Evolutionary conservation across 2,797 vertebrate genomes (phyloP).

Genomic region (Pseudotriccus pelzelni): DNA sequence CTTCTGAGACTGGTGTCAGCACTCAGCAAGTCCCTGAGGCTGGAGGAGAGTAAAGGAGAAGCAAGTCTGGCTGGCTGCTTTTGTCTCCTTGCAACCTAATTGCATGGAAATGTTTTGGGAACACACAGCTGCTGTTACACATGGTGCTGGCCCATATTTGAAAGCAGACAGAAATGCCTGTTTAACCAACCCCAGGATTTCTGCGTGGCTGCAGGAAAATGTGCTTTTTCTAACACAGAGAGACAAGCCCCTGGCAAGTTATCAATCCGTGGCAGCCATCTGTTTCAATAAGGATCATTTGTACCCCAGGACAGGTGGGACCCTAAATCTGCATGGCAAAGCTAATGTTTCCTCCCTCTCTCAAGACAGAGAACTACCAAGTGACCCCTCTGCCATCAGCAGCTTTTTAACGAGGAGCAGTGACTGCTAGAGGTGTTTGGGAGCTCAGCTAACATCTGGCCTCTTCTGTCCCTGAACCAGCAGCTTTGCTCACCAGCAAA

Average conservation of each 20-base stretch:
- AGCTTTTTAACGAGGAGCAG: neutral
- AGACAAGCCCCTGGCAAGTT: neutral
- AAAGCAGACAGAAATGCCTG: slow-evolving; percentile 17
- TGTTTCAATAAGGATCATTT: neutral
- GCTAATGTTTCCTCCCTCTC: neutral
- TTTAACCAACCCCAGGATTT: neutral
- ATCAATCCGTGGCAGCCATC: neutral
- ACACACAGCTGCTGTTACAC: slow-evolving; percentile 22
- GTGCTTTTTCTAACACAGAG: neutral
- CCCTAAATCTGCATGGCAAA: neutral
- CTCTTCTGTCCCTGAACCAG: neutral
- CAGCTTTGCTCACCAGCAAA: neutral
- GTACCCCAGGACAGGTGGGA: neutral
- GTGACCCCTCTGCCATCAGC: neutral
- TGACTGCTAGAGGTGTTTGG: neutral
- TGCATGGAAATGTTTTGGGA: slow-evolving; percentile 41
- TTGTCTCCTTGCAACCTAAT: slow-evolving; percentile 37
- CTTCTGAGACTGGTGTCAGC: neutral
- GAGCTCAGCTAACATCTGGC: neutral
- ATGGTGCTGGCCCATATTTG: neutral
- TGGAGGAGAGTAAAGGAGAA: neutral
- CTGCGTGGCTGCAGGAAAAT: neutral
- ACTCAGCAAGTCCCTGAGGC: neutral
- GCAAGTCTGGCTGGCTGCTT: neutral
- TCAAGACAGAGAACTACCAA: neutral